These are phyloP conservation scores for Macrophya annulata DNA, from an alignment of 2,888 invertebrate genomes.

Conservation along the genomic window DNA sequence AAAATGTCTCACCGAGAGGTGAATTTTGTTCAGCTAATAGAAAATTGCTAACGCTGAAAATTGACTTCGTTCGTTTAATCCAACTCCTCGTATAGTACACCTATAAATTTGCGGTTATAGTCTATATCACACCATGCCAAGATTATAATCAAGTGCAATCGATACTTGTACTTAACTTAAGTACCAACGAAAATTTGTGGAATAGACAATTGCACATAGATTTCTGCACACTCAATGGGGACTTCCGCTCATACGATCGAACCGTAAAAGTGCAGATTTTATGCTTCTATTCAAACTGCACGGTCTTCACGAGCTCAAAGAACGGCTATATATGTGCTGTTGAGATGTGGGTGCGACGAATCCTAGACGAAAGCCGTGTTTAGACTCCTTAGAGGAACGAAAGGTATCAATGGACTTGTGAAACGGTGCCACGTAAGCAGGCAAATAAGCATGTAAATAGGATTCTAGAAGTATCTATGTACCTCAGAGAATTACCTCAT, in stretches of 20 bases:
- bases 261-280: neutral
- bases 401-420: neutral
- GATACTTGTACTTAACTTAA: neutral
- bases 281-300: neutral
- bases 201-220: neutral
- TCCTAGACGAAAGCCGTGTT: neutral
- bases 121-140: neutral
- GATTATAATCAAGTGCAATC: neutral
- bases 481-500: constrained; percentile 2
- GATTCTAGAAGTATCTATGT: neutral
- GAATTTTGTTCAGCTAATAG: constrained; percentile 29
- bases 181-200: neutral
- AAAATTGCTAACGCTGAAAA: constrained; percentile 25
- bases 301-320: neutral
- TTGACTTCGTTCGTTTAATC: constrained; percentile 21
- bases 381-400: neutral
- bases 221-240: neutral
- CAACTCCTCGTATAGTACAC: neutral
- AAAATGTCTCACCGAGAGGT: constrained; percentile 18
- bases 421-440: neutral
- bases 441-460: constrained; percentile 19
- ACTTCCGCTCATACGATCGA: neutral
- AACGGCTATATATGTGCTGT: no score
- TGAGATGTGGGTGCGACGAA: no score
- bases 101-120: neutral